These are phyloP conservation scores for Melanotaenia trifasciata DNA, from an alignment of 2,797 vertebrate species.

Conservation along the genomic window DNA sequence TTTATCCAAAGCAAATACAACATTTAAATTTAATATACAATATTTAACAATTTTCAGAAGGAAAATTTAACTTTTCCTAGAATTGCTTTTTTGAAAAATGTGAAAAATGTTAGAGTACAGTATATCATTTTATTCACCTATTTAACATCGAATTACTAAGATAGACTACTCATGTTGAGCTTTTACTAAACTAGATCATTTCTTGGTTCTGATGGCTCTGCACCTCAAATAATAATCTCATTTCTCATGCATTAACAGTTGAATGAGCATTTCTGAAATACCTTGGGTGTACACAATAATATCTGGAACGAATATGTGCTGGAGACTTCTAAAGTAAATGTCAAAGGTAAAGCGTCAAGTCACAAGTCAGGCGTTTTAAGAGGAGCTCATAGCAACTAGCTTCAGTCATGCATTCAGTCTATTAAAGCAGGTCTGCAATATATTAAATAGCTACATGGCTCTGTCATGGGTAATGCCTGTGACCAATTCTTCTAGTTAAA, in stretches of 20 bases:
- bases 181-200: neutral
- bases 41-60: too few relatives aligned
- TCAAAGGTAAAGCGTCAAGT: slow-evolving; percentile 53
- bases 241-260: slow-evolving; percentile 53
- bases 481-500: slow-evolving; percentile 38
- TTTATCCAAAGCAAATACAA: too few relatives aligned
- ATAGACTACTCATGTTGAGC: neutral
- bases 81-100: too few relatives aligned
- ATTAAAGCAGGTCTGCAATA: slow-evolving; percentile 54
- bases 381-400: slow-evolving; percentile 27
- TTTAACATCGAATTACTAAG: slow-evolving; percentile 27
- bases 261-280: slow-evolving; percentile 53
- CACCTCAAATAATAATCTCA: neutral
- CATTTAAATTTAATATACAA: too few relatives aligned
- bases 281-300: slow-evolving; percentile 24
- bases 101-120: neutral
- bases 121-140: slow-evolving; percentile 16
- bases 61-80: too few relatives aligned
- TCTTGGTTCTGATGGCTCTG: neutral
- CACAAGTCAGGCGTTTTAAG: slow-evolving; percentile 36
- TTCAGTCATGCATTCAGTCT: slow-evolving; percentile 58
- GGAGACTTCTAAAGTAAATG: slow-evolving; percentile 57
- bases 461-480: slow-evolving; percentile 25
- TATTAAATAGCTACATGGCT: slow-evolving; percentile 33
- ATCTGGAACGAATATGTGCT: slow-evolving; percentile 35